Percentiles rank a stretch among this genome's conserved stretches.
These are phyloP conservation scores for Eulemur albifrons DNA, from an alignment of 2,797 vertebrate species.

Conservation along the genomic window DNA sequence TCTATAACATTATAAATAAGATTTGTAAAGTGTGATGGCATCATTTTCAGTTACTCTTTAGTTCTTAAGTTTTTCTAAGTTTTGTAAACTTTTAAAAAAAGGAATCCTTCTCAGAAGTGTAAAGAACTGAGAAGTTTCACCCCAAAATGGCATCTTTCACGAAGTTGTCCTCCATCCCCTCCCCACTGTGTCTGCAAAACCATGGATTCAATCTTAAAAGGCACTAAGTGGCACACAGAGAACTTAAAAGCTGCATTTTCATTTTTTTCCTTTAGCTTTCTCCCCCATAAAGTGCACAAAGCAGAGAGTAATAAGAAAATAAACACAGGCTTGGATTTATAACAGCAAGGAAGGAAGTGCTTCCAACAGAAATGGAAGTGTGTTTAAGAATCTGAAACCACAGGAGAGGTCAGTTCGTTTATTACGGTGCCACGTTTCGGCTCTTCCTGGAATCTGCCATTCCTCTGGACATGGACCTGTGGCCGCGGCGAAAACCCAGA, in stretches of 20 bases:
- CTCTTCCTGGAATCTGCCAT: background rate
- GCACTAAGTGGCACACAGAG: constrained; percentile 73
- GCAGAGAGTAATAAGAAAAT: constrained; percentile 50
- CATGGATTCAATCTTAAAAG: constrained; percentile 61
- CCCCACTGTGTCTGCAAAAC: background rate
- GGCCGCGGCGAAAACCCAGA: background rate
- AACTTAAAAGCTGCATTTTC: constrained; percentile 50
- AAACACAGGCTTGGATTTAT: background rate
- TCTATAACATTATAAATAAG: background rate
- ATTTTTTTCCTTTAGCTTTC: background rate
- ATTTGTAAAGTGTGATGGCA: background rate
- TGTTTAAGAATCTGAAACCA: background rate
- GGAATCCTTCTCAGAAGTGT: background rate
- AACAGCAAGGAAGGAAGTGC: constrained; percentile 45
- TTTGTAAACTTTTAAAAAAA: constrained; percentile 56
- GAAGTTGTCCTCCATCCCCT: background rate
- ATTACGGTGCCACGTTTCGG: background rate
- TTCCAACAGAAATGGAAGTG: constrained; percentile 53
- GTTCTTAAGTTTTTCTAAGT: constrained; percentile 50
- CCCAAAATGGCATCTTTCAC: background rate
- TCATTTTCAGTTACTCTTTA: constrained; percentile 42
- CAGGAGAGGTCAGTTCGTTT: constrained; percentile 44
- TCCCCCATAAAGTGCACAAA: constrained; percentile 79
- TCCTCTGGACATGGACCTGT: background rate
- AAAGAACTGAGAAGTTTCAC: background rate